Percentiles rank a stretch among this genome's conserved stretches.
Conservation (phyloP, 2,888 invertebrate species). For the Metallyticus violacea region DNA sequence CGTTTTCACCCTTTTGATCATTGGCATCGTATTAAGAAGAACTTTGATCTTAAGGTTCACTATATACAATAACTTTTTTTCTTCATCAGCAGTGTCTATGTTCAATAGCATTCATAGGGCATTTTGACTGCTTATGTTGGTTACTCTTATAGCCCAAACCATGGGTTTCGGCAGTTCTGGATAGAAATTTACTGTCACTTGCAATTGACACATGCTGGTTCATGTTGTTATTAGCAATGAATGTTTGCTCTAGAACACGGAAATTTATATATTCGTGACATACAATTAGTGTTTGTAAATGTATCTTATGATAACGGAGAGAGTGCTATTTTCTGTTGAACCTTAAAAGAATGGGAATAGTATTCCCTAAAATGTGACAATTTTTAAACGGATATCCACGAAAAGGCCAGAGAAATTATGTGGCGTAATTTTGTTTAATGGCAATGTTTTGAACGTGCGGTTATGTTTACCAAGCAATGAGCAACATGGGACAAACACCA, state of each 20-base stretch:
- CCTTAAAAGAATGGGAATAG: too few species aligned
- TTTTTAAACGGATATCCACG: background rate
- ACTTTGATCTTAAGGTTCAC: too few species aligned
- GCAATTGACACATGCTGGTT: background rate
- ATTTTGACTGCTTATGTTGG: background rate
- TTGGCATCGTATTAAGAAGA: too few species aligned
- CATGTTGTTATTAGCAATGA: too few species aligned
- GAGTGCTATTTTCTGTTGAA: too few species aligned
- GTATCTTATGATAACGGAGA: too few species aligned
- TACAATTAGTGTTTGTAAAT: too few species aligned
- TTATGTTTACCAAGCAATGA: constrained; percentile 8
- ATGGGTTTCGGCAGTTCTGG: background rate
- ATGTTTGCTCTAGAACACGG: too few species aligned
- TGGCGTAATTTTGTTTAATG: background rate
- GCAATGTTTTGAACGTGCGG: background rate
- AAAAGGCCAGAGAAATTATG: background rate
- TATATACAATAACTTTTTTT: too few species aligned
- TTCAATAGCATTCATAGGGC: background rate
- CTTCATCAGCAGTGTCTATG: too few species aligned
- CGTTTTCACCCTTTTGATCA: too few species aligned
- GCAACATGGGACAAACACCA: constrained; percentile 21
- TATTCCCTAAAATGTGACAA: background rate
- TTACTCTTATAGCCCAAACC: background rate
- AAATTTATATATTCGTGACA: too few species aligned
- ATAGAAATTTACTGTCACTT: background rate